Conservation (phyloP, 1,140 invertebrate genomes). For the Drosophila teissieri region DNA sequence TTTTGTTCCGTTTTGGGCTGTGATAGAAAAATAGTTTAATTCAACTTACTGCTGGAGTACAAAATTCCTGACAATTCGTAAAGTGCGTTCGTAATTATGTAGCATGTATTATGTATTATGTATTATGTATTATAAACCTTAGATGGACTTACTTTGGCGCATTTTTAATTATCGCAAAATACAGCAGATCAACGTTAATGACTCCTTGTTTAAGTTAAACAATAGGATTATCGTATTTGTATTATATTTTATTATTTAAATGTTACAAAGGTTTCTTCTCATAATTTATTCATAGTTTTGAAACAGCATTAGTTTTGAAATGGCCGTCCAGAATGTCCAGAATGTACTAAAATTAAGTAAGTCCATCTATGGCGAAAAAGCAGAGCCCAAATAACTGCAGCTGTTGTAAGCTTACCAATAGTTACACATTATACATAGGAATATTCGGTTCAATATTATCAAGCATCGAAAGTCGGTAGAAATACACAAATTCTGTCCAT, state of each 20-base stretch:
- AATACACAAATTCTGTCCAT: slow-evolving; percentile 32
- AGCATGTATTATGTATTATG: no score
- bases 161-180: neutral
- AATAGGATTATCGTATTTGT: slow-evolving; percentile 5
- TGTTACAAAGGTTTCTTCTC: slow-evolving; percentile 8
- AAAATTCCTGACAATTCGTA: slow-evolving; percentile 13
- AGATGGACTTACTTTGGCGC: slow-evolving; percentile 8
- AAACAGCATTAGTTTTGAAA: slow-evolving; percentile 14
- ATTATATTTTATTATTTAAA: slow-evolving; percentile 12
- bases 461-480: slow-evolving; percentile 30
- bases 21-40: slow-evolving; percentile 13
- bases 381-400: slow-evolving; percentile 29
- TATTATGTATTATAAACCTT: neutral
- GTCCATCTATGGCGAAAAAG: slow-evolving; percentile 21
- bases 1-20: slow-evolving; percentile 3
- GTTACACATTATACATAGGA: slow-evolving; percentile 29
- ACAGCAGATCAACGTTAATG: neutral
- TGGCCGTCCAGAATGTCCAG: slow-evolving; percentile 14
- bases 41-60: slow-evolving; percentile 8
- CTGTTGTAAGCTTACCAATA: slow-evolving; percentile 35
- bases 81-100: slow-evolving; percentile 5
- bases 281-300: slow-evolving; percentile 15
- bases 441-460: slow-evolving; percentile 34
- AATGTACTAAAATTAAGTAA: slow-evolving; percentile 14
- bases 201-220: slow-evolving; percentile 8